These are phyloP conservation scores for Xyrichtys novacula DNA, from an alignment of 2,797 vertebrate genomes.

Conservation along the genomic window DNA sequence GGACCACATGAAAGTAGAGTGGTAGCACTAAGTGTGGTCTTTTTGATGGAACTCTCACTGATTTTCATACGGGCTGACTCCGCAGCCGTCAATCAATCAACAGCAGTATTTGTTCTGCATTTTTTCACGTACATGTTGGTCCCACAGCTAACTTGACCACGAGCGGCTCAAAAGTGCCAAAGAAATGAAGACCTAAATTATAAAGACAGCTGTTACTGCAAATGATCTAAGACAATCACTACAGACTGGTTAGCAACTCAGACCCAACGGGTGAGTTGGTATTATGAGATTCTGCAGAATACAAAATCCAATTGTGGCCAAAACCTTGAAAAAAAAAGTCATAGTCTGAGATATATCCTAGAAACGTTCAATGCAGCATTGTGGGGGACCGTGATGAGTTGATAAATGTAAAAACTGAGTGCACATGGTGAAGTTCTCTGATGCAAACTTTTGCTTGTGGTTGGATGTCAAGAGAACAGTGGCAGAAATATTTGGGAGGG, in stretches of 20 bases:
- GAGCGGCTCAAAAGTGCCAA: conserved; percentile 61
- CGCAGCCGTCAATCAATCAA: conserved; percentile 74
- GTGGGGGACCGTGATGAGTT: conserved; percentile 9
- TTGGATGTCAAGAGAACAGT: conserved; percentile 16
- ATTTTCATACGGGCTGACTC: conserved; percentile 63
- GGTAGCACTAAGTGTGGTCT: conserved; percentile 80
- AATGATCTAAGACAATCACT: conserved; percentile 73
- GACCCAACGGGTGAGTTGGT: conserved; percentile 61
- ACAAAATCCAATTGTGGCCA: conserved; percentile 68
- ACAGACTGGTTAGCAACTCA: conserved; percentile 56
- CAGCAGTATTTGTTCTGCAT: conserved; percentile 64
- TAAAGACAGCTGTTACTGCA: conserved; percentile 78
- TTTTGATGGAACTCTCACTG: conserved; percentile 74
- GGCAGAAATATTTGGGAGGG: not conserved
- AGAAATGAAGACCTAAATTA: conserved; percentile 72
- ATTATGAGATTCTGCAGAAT: conserved; percentile 52
- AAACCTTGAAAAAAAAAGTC: conserved; percentile 56
- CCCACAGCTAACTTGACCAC: conserved; percentile 71
- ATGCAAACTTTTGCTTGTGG: conserved; percentile 3
- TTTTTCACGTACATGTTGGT: conserved; percentile 55
- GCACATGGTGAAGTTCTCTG: conserved; percentile 1
- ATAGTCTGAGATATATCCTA: conserved; percentile 39
- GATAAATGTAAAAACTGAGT: conserved; percentile 13
- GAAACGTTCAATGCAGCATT: conserved; percentile 35
- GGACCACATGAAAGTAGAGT: conserved; percentile 79